phyloP scores from a whole-genome alignment of 1,140 invertebrate genomes.

The Drosophila azteca region DNA sequence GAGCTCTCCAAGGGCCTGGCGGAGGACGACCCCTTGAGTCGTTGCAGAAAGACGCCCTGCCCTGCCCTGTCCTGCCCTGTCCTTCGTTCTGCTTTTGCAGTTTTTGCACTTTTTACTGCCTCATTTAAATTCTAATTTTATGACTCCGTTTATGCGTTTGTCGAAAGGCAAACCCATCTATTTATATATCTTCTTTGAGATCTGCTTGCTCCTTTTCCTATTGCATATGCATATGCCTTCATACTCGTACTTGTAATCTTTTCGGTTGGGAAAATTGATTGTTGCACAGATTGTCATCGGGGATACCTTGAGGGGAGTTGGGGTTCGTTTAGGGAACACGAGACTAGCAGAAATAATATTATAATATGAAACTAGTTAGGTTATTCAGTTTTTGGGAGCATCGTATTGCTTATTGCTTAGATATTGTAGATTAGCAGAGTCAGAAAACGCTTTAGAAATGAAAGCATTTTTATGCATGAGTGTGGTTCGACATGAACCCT shows the following conservation, averaged over 20 bases:
- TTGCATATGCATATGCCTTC: constrained; percentile 48
- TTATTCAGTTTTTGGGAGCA: no score
- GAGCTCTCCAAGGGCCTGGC: constrained; percentile 4
- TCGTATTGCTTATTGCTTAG: no score
- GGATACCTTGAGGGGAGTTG: no score
- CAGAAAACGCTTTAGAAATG: no score
- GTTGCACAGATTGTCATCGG: constrained; percentile 11
- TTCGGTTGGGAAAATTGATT: constrained; percentile 42
- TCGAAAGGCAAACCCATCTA: constrained; percentile 68
- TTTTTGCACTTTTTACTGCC: constrained; percentile 61
- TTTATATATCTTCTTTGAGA: constrained; percentile 50
- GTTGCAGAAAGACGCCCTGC: neutral
- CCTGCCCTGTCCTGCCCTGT: constrained; percentile 16
- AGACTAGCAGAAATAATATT: no score
- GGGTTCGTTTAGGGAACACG: no score
- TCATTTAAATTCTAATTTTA: constrained; percentile 81
- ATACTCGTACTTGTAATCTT: constrained; percentile 78
- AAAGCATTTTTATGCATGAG: no score
- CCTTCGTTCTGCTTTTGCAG: constrained; percentile 26
- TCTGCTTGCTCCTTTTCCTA: constrained; percentile 27
- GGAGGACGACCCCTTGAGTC: neutral
- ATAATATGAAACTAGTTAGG: no score
- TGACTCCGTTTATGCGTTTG: constrained; percentile 73
- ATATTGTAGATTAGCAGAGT: no score
- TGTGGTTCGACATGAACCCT: no score